Evolutionary conservation across 1,140 invertebrate genomes (phyloP).

Genomic region (Musca domestica): DNA sequence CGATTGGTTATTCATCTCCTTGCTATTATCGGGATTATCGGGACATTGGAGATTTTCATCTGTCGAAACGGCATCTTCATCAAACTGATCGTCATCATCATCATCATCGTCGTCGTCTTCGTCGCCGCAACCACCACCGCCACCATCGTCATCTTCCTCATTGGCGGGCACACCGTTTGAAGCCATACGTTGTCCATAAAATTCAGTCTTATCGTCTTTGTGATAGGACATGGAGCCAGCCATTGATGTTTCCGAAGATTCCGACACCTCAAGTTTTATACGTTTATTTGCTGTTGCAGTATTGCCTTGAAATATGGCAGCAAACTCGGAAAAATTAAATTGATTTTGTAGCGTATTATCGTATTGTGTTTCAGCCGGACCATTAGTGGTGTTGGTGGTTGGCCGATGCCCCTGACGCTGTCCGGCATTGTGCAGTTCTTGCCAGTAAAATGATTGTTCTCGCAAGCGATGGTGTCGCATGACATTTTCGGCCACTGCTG

Average conservation of each 20-base stretch:
- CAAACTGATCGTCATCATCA: constrained; percentile 42
- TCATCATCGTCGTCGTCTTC: constrained; percentile 33
- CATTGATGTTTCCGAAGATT: constrained; percentile 5
- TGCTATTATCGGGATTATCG: neutral
- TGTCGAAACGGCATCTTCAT: constrained; percentile 41
- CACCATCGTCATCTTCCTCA: constrained; percentile 6
- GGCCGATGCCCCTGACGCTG: neutral
- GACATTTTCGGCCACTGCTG: constrained; percentile 45
- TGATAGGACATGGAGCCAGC: too few species aligned
- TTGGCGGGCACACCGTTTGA: neutral
- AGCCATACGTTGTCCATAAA: neutral
- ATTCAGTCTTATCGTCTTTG: neutral
- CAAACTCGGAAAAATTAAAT: constrained; percentile 2
- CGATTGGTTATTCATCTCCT: neutral
- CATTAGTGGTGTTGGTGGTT: neutral
- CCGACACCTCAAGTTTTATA: constrained; percentile 28
- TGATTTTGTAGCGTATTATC: neutral
- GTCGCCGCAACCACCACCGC: too few species aligned
- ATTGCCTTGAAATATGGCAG: neutral
- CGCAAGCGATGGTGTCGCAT: constrained; percentile 37
- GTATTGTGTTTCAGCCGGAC: neutral
- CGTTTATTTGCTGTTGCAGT: constrained; percentile 29
- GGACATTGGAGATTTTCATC: constrained; percentile 34
- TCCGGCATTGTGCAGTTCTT: neutral
- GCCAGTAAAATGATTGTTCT: constrained; percentile 14